Percentiles rank a stretch among this genome's conserved stretches.
These are phyloP conservation scores for Blennius ocellaris DNA, from an alignment of 2,113 vertebrate genomes.

Conservation along the genomic window DNA sequence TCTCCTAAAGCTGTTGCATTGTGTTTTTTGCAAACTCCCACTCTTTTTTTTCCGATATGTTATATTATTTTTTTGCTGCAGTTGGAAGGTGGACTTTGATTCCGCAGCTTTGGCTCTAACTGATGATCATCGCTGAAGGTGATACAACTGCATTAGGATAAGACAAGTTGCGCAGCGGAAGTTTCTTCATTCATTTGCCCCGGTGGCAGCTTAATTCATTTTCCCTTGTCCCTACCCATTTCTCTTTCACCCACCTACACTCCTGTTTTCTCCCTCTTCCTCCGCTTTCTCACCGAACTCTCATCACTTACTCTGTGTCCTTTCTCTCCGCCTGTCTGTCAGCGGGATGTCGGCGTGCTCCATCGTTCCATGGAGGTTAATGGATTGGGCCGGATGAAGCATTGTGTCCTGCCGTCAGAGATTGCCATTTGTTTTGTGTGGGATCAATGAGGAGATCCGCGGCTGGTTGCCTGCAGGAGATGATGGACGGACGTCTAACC, in stretches of 20 bases:
- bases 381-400: conserved; percentile 73
- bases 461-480: conserved; percentile 53
- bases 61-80: neutral
- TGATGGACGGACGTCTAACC: conserved; percentile 65
- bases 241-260: neutral
- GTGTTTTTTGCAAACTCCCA: neutral
- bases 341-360: conserved; percentile 61
- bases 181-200: conserved; percentile 5
- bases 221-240: neutral
- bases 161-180: neutral
- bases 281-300: neutral
- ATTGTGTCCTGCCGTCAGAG: conserved; percentile 60
- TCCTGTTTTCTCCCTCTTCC: conserved; percentile 5
- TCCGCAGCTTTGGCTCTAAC: neutral
- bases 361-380: conserved; percentile 69
- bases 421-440: conserved; percentile 67
- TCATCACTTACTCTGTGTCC: conserved; percentile 10
- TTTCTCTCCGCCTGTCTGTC: conserved; percentile 51
- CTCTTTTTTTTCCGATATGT: neutral
- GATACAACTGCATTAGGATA: neutral
- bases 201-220: conserved; percentile 32
- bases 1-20: no score
- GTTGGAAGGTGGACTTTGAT: neutral
- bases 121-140: neutral
- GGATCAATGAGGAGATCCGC: conserved; percentile 69